Conservation (phyloP, 2,797 vertebrate species). For the Tenualosa ilisha region DNA sequence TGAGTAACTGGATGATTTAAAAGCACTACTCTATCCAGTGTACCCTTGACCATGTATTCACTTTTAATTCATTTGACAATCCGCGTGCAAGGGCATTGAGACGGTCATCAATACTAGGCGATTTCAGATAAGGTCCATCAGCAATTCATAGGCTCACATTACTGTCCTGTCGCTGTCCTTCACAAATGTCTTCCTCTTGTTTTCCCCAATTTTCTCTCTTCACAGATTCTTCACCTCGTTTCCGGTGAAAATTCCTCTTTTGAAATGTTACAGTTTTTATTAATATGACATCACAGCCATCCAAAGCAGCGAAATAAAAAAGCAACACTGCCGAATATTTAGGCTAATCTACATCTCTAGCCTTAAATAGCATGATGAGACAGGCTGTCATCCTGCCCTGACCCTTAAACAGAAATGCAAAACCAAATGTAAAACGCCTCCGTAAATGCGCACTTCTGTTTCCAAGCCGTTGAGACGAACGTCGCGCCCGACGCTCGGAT, state of each 20-base stretch:
- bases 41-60: not conserved
- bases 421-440: constrained; percentile 16
- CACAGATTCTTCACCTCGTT: constrained; percentile 6
- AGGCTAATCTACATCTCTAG: not conserved
- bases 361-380: not conserved
- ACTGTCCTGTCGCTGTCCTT: constrained; percentile 34
- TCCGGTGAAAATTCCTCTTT: not conserved
- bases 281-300: not conserved
- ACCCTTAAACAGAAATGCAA: not conserved
- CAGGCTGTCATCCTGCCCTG: not conserved
- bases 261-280: not conserved
- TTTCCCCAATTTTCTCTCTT: not conserved
- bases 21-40: not conserved
- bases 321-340: not conserved
- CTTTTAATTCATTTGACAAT: not conserved
- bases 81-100: not conserved
- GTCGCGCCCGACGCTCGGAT: constrained; percentile 15
- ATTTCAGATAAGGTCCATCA: not conserved
- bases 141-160: constrained; percentile 1
- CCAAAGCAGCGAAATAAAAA: not conserved
- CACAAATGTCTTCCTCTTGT: constrained; percentile 7
- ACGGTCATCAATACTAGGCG: not conserved
- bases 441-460: not conserved
- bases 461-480: not conserved
- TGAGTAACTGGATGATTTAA: not conserved